A percentile compares a stretch with the other conserved stretches of the same genome.
Evolutionary conservation across 2,888 invertebrate species (phyloP).

Genomic region (Halictus quadricinctus): DNA sequence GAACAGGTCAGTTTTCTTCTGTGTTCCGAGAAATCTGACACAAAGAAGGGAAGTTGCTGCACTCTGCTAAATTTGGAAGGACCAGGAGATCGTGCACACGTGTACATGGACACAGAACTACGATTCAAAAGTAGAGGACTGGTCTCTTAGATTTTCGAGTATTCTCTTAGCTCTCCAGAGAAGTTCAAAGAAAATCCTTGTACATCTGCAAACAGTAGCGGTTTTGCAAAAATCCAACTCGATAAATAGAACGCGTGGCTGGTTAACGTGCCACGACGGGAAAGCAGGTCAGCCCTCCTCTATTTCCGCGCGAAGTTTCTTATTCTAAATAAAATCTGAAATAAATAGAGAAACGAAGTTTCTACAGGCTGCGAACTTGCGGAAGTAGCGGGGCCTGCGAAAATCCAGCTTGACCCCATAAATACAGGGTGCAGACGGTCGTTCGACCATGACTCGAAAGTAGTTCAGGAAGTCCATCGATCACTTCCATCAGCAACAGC

Average conservation of each 20-base stretch:
- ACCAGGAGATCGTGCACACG: no score
- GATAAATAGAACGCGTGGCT: no score
- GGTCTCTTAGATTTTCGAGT: no score
- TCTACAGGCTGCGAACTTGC: neutral
- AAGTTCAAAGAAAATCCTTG: no score
- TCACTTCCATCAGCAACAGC: slow-evolving; percentile 6
- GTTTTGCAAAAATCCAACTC: no score
- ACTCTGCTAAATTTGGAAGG: neutral
- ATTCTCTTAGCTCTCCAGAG: no score
- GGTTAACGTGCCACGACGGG: no score
- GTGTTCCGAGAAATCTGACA: no score
- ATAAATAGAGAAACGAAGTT: neutral
- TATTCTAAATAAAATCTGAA: neutral
- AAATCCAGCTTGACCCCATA: neutral
- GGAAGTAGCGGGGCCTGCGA: neutral
- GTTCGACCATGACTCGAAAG: neutral
- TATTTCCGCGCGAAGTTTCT: neutral
- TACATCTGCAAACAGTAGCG: no score
- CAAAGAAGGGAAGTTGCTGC: no score
- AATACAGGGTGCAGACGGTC: neutral
- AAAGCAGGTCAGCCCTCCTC: neutral
- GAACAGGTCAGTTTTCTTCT: no score
- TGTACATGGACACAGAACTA: neutral
- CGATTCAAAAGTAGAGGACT: neutral
- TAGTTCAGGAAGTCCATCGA: slow-evolving; percentile 20